phyloP scores from a whole-genome alignment of 2,113 vertebrate species.

The Ammodytes marinus region DNA sequence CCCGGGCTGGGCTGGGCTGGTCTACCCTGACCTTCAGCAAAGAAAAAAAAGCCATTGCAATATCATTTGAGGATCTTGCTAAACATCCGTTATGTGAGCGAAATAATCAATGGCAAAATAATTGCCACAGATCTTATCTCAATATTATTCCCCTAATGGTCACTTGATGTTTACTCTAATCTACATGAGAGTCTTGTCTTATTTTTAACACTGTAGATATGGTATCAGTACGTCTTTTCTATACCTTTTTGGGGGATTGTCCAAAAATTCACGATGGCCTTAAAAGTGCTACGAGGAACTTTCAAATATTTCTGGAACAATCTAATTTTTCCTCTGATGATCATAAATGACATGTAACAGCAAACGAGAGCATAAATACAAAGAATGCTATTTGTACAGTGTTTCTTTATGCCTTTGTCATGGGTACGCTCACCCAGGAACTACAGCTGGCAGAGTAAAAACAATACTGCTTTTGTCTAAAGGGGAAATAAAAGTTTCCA shows the following conservation, averaged over 20 bases:
- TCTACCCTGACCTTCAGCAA: conserved; percentile 1
- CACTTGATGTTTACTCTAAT: neutral
- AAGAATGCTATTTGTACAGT: too few species aligned
- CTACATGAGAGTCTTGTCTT: neutral
- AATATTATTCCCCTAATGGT: neutral
- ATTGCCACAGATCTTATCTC: neutral
- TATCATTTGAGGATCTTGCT: neutral
- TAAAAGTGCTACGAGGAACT: neutral
- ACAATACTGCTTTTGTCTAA: too few species aligned
- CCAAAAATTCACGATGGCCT: neutral
- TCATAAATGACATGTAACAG: too few species aligned
- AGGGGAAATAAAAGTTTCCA: too few species aligned
- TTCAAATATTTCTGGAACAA: too few species aligned
- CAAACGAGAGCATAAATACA: too few species aligned
- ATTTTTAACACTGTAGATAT: neutral
- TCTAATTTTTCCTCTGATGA: too few species aligned
- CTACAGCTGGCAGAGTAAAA: too few species aligned
- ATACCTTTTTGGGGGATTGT: neutral
- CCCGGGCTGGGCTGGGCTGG: neutral
- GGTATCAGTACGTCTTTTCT: neutral
- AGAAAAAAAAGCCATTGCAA: neutral
- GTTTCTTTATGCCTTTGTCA: neutral
- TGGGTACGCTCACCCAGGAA: too few species aligned
- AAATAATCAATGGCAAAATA: neutral
- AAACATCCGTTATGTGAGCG: neutral